phyloP scores from a whole-genome alignment of 2,113 vertebrate species.

The Lepisosteus oculatus region DNA sequence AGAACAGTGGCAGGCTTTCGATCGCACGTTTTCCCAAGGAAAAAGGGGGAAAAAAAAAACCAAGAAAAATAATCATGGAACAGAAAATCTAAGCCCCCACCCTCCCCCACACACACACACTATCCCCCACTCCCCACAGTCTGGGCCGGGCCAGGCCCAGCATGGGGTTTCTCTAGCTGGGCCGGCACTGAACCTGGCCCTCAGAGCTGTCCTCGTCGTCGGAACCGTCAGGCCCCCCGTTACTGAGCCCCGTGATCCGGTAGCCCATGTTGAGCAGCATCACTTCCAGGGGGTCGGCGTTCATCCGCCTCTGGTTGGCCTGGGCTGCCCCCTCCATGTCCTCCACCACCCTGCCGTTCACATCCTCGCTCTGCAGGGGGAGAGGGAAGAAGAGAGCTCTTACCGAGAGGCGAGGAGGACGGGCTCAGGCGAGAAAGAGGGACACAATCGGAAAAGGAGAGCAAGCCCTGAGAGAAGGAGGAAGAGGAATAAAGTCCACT shows the following conservation, averaged over 20 bases:
- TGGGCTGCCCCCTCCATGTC: conserved; percentile 97
- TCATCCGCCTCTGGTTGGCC: conserved; percentile 96
- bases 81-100: conserved; percentile 23
- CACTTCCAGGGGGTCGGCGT: conserved; percentile 91
- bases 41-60: conserved; percentile 23
- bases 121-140: conserved; percentile 29
- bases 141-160: conserved; percentile 43
- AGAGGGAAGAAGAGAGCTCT: not conserved
- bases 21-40: conserved; percentile 34
- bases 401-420: not conserved
- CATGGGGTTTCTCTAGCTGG: conserved; percentile 78
- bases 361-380: conserved; percentile 73
- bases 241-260: conserved; percentile 91
- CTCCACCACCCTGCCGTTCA: conserved; percentile 87
- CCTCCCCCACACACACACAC: conserved; percentile 48
- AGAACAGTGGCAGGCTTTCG: conserved; percentile 54
- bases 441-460: no score
- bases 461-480: not conserved
- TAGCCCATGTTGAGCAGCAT: conserved; percentile 99
- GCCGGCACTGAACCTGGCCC: conserved; percentile 94
- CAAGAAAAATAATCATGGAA: conserved; percentile 22
- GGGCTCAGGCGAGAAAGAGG: no score
- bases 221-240: conserved; percentile 78
- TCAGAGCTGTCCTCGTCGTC: conserved; percentile 94
- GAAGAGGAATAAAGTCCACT: no score